These are phyloP conservation scores for Lithosia quadra DNA, from an alignment of 2,888 invertebrate species.

Conservation along the genomic window DNA sequence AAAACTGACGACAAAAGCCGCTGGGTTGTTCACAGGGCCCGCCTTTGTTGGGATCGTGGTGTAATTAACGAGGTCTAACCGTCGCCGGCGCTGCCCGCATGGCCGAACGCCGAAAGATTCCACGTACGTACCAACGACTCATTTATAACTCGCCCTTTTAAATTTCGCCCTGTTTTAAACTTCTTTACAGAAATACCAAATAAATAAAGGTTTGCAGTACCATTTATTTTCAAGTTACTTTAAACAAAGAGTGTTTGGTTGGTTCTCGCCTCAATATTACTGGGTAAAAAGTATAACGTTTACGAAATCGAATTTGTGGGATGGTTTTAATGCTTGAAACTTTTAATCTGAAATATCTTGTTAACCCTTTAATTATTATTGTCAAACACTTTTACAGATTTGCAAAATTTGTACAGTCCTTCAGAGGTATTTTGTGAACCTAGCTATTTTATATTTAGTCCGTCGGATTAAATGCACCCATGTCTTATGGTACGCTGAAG, in stretches of 20 bases:
- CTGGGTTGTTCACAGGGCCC: conserved; percentile 60
- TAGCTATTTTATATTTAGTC: too few species aligned
- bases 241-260: conserved; percentile 7
- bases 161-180: conserved; percentile 36
- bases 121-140: conserved; percentile 34
- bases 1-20: conserved; percentile 80
- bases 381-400: conserved; percentile 12
- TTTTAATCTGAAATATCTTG: conserved; percentile 18
- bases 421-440: not conserved
- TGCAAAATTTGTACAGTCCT: not conserved
- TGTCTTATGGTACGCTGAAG: too few species aligned
- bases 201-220: conserved; percentile 35
- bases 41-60: conserved; percentile 67
- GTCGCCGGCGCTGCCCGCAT: conserved; percentile 40
- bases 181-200: conserved; percentile 35
- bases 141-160: conserved; percentile 39
- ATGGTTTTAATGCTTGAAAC: not conserved
- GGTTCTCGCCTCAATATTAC: conserved; percentile 1
- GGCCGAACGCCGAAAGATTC: conserved; percentile 45
- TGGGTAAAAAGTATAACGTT: not conserved
- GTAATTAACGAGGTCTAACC: conserved; percentile 71
- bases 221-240: conserved; percentile 37
- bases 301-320: conserved; percentile 19
- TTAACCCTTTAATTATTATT: conserved; percentile 25
- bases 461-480: too few species aligned